Evolutionary conservation across 2,797 vertebrate species (phyloP), one percentile per base, ranked within the genome.

Genomic region (Eutrigla gurnardus): DNA sequence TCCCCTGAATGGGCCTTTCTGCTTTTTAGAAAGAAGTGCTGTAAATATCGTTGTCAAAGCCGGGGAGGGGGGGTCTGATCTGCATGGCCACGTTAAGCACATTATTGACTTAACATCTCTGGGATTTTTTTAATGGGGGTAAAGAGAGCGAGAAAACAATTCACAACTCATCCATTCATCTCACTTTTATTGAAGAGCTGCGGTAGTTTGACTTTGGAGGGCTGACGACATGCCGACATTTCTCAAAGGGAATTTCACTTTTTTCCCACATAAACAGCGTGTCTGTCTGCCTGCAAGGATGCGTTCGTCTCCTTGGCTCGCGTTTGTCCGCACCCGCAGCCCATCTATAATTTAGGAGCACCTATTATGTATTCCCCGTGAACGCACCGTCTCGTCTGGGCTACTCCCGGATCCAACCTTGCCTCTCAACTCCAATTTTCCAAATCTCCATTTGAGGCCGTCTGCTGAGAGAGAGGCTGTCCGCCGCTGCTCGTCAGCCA

Each of bases 281-380:
- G 57, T 72, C 59, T 17, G 58, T 66, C 53, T 39, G 50, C 39
- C 69, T 63, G 60, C 6, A 39, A 43, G 55, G 13, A 35, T 25
- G 58, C 49, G 0, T 55, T 58, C 6, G 15, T 46, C 36, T 69
- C 0, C 10, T 12, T 13, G 35, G 42, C 57, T 39, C 0, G 2
- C 25, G 18, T 33, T 18, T 0, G 47, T 70, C 62, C 45, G 2
- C 58, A 36, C 17, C 45, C 6, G 59, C 65, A 12, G 49, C 36
- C 40, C 73, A 89, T 92, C 82, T 81, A 89, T 92, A 84, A 92
- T 92, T 91, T 65, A 93, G 80, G 25, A 40, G 32, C n/a, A 10
- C 46, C 69, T n/a, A 75, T 87, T 92, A 57, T 69, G 86, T 70
- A 91, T 93, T 92, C 90, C 65, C 61, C 74, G 53, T 77, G 62